A percentile compares a stretch with the other conserved stretches of the same genome.
These are phyloP conservation scores for Gavialis gangeticus DNA, from an alignment of 2,113 vertebrate genomes.

Conservation along the genomic window DNA sequence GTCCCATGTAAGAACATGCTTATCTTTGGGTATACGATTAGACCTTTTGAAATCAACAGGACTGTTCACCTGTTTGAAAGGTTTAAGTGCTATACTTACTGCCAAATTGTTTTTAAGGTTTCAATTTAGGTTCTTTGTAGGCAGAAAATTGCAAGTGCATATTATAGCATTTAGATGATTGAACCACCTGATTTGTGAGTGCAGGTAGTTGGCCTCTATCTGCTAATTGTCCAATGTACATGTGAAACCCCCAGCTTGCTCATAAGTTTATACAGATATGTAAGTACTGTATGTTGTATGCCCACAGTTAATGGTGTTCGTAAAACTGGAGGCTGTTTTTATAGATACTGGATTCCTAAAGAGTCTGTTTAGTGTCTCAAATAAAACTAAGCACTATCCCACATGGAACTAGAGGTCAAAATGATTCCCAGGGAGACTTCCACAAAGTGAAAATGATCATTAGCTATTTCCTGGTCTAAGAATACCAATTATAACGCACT, in stretches of 20 bases:
- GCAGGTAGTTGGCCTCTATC: conserved; percentile 48
- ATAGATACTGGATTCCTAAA: neutral
- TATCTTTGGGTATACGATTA: neutral
- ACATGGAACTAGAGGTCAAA: neutral
- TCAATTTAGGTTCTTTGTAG: conserved; percentile 25
- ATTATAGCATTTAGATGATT: conserved; percentile 34
- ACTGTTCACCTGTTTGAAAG: neutral
- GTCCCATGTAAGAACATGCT: neutral
- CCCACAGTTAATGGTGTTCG: neutral
- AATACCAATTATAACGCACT: neutral
- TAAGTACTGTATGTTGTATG: neutral
- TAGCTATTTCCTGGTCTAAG: neutral
- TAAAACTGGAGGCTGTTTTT: neutral
- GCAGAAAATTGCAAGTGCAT: conserved; percentile 48
- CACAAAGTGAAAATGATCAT: neutral
- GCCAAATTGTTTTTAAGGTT: conserved; percentile 20
- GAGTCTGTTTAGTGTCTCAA: neutral
- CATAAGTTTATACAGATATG: neutral
- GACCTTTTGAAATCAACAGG: neutral
- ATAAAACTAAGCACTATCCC: neutral
- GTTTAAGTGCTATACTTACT: neutral
- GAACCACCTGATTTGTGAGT: conserved; percentile 45
- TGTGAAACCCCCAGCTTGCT: neutral
- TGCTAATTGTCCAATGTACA: neutral
- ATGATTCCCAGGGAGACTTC: neutral